phyloP scores from a whole-genome alignment of 1,140 invertebrate genomes.

The Pygmarrhopalites habei region DNA sequence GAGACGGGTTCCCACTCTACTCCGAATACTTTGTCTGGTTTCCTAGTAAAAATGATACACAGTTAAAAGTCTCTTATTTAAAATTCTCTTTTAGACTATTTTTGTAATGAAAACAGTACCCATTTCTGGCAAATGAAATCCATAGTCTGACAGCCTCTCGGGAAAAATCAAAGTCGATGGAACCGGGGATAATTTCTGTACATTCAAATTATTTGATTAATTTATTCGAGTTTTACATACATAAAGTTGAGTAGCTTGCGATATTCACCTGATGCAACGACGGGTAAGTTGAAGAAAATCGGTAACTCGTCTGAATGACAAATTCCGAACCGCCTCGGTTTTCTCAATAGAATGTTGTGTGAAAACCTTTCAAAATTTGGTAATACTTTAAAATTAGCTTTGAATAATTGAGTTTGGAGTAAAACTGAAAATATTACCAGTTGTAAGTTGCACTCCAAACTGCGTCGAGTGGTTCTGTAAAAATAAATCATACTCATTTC shows the following conservation, averaged over 20 bases:
- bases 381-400: too few species aligned
- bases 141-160: constrained; percentile 25
- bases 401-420: too few species aligned
- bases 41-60: background rate
- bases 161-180: constrained; percentile 33
- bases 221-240: too few species aligned
- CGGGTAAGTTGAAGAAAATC: constrained; percentile 32
- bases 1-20: constrained; percentile 6
- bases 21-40: constrained; percentile 15
- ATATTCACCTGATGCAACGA: too few species aligned
- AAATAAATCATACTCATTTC: too few species aligned
- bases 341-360: background rate
- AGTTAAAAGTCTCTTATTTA: background rate
- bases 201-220: too few species aligned
- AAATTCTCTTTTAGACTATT: background rate
- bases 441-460: constrained; percentile 11
- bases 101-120: too few species aligned
- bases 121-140: constrained; percentile 28
- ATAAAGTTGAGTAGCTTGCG: too few species aligned
- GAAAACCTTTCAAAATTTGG: too few species aligned
- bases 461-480: constrained; percentile 12
- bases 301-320: constrained; percentile 32
- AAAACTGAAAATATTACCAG: too few species aligned
- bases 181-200: constrained; percentile 26
- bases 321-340: constrained; percentile 8